phyloP scores from a whole-genome alignment of 2,113 vertebrate genomes.

The Eudorcas thomsonii region DNA sequence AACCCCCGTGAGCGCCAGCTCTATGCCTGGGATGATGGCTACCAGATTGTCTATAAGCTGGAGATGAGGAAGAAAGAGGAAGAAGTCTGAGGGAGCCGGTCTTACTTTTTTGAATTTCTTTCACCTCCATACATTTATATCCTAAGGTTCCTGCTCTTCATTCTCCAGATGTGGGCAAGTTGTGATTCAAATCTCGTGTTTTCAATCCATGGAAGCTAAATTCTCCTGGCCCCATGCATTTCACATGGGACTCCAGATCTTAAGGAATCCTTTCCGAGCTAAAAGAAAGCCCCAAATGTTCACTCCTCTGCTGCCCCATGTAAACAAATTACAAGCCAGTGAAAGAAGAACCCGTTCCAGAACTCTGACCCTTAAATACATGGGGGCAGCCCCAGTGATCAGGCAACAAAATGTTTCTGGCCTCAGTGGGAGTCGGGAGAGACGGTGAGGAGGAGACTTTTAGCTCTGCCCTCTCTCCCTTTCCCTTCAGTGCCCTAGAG shows the following conservation, averaged over 20 bases:
- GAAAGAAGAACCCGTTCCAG: not conserved
- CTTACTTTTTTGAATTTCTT: not conserved
- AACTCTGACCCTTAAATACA: not conserved
- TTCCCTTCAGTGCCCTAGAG: not conserved
- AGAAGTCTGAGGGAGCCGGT: slow-evolving; percentile 71
- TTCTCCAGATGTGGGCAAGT: not conserved
- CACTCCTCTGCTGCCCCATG: not conserved
- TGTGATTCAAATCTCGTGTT: not conserved
- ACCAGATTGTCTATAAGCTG: slow-evolving; percentile 96
- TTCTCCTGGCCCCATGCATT: not conserved
- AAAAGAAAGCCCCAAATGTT: not conserved
- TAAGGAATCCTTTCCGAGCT: not conserved
- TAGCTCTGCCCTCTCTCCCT: not conserved
- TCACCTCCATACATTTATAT: not conserved
- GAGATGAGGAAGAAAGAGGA: slow-evolving; percentile 90
- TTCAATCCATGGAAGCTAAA: not conserved
- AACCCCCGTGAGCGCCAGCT: slow-evolving; percentile 91
- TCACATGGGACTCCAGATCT: not conserved
- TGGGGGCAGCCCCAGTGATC: not conserved
- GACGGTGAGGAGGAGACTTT: not conserved
- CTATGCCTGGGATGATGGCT: slow-evolving; percentile 97
- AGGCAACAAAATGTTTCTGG: not conserved
- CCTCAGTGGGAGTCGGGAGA: not conserved
- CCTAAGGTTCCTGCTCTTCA: not conserved
- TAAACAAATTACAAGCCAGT: not conserved